These are phyloP conservation scores for Callithrix jacchus DNA, from an alignment of 2,113 vertebrate genomes.

Conservation along the genomic window DNA sequence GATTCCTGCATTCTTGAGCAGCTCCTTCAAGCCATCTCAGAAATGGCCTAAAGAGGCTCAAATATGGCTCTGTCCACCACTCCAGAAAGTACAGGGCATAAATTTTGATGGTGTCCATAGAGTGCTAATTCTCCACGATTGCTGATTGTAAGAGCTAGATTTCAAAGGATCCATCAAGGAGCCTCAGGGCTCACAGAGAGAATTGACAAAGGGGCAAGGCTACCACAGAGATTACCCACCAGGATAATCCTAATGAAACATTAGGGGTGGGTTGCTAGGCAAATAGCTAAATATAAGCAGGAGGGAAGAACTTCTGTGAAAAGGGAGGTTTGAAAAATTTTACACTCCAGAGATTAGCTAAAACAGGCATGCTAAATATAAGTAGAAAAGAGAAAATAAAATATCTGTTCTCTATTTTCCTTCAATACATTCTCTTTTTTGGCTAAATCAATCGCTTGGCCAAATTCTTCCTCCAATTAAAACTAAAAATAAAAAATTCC, in stretches of 20 bases:
- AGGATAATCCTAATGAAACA: not conserved
- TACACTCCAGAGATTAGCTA: too few relatives aligned
- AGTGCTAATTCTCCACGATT: not conserved
- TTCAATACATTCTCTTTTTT: too few relatives aligned
- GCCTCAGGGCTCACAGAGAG: not conserved
- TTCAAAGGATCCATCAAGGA: not conserved
- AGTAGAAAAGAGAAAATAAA: too few relatives aligned
- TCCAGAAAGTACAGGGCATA: not conserved
- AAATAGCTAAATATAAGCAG: not conserved
- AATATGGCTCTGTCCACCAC: not conserved
- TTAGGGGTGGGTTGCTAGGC: not conserved
- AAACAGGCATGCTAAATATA: too few relatives aligned
- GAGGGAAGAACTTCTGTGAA: too few relatives aligned
- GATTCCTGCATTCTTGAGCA: not conserved
- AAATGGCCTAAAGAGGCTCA: not conserved
- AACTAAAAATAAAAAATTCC: too few relatives aligned
- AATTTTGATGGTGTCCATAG: not conserved
- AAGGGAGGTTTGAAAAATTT: too few relatives aligned
- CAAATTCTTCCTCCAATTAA: too few relatives aligned
- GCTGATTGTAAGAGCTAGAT: not conserved
- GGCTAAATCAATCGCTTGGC: too few relatives aligned
- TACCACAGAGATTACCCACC: not conserved
- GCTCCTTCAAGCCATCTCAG: not conserved
- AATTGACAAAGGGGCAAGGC: not conserved
- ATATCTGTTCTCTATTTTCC: too few relatives aligned